Evolutionary conservation across 2,113 vertebrate genomes (phyloP).

Genomic region (Myiozetetes cayanensis): DNA sequence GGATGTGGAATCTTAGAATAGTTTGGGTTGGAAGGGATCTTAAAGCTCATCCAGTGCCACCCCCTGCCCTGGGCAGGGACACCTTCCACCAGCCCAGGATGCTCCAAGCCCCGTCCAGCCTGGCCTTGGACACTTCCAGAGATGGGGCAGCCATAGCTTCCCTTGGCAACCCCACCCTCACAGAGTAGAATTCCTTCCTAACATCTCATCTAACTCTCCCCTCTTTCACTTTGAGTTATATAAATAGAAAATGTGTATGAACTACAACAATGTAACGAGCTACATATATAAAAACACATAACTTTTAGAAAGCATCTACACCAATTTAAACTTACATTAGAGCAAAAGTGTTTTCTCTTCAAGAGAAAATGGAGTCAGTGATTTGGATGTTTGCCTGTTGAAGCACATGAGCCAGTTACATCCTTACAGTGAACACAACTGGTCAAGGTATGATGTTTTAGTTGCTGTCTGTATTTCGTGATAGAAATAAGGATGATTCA

Average conservation of each 20-base stretch:
- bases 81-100: not conserved
- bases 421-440: not conserved
- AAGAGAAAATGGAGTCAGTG: not conserved
- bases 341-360: not conserved
- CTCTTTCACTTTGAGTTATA: not conserved
- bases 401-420: not conserved
- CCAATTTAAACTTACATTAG: not conserved
- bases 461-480: not conserved
- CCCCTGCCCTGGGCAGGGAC: not conserved
- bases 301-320: not conserved
- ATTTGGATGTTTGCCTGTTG: not conserved
- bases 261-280: not conserved
- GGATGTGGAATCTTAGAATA: not conserved
- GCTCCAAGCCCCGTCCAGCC: not conserved
- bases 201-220: not conserved
- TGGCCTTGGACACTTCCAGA: not conserved
- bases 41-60: not conserved
- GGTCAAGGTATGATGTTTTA: not conserved
- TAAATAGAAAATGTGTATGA: not conserved
- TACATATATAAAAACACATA: not conserved
- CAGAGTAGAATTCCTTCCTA: not conserved
- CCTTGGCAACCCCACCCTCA: not conserved
- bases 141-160: not conserved
- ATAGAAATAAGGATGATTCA: not conserved
- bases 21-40: not conserved